These are phyloP conservation scores for Phymanthus crucifer DNA, from an alignment of 92 coral and sea anemone genomes.

Conservation along the genomic window DNA sequence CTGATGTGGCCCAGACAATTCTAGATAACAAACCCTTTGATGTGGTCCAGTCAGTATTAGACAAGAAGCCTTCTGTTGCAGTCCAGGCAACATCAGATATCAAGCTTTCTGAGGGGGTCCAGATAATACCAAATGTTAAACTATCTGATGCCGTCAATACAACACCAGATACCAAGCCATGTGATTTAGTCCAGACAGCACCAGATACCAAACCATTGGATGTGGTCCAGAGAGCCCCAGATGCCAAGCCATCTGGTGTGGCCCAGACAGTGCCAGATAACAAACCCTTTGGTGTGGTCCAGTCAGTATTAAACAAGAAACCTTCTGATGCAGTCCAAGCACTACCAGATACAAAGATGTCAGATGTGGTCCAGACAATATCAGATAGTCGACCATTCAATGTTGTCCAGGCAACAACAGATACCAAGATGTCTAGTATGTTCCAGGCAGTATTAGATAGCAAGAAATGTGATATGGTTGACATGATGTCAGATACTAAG, in stretches of 20 bases:
- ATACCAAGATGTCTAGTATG: background rate
- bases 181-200: background rate
- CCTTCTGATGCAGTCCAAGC: background rate
- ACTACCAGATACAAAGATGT: background rate
- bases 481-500: background rate
- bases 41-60: background rate
- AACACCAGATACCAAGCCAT: background rate
- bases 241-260: background rate
- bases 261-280: background rate
- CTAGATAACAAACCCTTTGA: no score
- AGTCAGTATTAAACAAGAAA: background rate
- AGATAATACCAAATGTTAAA: no score
- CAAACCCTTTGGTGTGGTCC: background rate
- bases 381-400: background rate
- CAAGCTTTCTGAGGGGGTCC: no score
- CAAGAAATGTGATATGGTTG: no score
- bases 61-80: background rate
- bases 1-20: no score
- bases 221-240: background rate
- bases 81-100: no score
- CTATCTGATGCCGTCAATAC: no score
- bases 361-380: background rate
- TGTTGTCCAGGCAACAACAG: background rate
- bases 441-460: background rate
- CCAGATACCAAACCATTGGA: no score